Evolutionary conservation across 2,113 vertebrate species (phyloP), one percentile per base, ranked within the genome.

Genomic region (Sander vitreus): DNA sequence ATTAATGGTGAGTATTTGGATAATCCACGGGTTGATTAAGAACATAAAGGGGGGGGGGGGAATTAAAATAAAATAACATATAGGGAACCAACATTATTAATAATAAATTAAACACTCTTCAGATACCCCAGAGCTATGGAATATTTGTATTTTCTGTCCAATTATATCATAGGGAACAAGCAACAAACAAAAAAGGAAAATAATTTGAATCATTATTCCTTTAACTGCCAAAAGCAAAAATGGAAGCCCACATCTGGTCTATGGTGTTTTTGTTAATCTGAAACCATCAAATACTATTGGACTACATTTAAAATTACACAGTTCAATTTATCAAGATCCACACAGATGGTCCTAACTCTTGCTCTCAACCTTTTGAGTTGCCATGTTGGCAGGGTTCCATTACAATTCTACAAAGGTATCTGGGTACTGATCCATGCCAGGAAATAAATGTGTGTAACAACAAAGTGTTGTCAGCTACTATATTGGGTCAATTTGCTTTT

Each of bases 1-100:
- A 88, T 83, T 76, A 58, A 69, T 76, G 82, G 77, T 84, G 77
- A 80, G n/a, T 68, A 54, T 68, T 74, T 81, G 55, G 65, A 55
- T 59, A 53, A 62, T 48, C 54, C 15, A 13, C 27, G 53, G 11
- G 30, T 45, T 19, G 36, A 58, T 59, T 43, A 5, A 72, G 47
- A 15, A 15, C 7, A 67, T 16, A n/a, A 50, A 60, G 14, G 13
- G 23, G n/a, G 30, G 5, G 19, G 18, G 9, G 4, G 13, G 1
- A 1, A 14, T 23, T 21, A 78, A 50, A 80, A 77, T 74, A 83
- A 81, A 71, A 85, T 36, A 45, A 0, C 3, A 75, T 74, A 68
- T 11, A 33, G 63, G 6, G 23, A 71, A 66, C 55, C 5, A 21
- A 55, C 27, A 45, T 58, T 3, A 75, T 33, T 54, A 51, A 76